Percentiles rank a stretch among this genome's conserved stretches.
phyloP scores from a whole-genome alignment of 2,797 vertebrate genomes.

The Gobionotothen gibberifrons region DNA sequence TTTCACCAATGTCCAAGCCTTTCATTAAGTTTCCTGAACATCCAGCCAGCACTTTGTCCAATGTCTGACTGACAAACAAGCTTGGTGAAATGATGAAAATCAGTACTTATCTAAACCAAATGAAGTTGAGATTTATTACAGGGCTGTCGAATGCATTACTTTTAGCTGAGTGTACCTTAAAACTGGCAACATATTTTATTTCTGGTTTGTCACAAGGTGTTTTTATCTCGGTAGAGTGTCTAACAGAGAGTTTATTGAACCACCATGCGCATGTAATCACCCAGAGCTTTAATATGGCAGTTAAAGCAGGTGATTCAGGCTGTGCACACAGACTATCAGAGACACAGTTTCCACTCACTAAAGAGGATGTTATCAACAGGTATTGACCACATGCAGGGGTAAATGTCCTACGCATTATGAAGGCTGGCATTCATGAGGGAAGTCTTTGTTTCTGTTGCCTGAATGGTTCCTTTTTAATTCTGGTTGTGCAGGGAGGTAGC shows the following conservation, averaged over 20 bases:
- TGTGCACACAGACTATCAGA: background rate
- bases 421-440: slow-evolving; percentile 6
- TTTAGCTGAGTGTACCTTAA: background rate
- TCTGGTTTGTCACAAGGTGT: background rate
- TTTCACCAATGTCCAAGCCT: too few species aligned
- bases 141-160: background rate
- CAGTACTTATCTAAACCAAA: background rate
- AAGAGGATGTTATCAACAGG: background rate
- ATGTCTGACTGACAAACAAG: too few species aligned
- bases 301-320: slow-evolving; percentile 22
- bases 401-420: background rate
- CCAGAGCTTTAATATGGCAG: slow-evolving; percentile 7
- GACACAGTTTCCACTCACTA: background rate
- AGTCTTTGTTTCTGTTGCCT: slow-evolving; percentile 17
- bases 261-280: slow-evolving; percentile 8
- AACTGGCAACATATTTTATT: background rate
- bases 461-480: slow-evolving; percentile 25
- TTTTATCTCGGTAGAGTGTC: background rate
- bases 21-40: too few species aligned
- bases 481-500: slow-evolving; percentile 6
- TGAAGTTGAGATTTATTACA: too few species aligned
- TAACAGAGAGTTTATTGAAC: slow-evolving; percentile 12
- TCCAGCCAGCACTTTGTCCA: too few species aligned
- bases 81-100: too few species aligned
- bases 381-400: background rate